Percentiles rank a stretch among this genome's conserved stretches.
These are phyloP conservation scores for Propithecus perrieri DNA, from an alignment of 2,797 vertebrate species.

Conservation along the genomic window DNA sequence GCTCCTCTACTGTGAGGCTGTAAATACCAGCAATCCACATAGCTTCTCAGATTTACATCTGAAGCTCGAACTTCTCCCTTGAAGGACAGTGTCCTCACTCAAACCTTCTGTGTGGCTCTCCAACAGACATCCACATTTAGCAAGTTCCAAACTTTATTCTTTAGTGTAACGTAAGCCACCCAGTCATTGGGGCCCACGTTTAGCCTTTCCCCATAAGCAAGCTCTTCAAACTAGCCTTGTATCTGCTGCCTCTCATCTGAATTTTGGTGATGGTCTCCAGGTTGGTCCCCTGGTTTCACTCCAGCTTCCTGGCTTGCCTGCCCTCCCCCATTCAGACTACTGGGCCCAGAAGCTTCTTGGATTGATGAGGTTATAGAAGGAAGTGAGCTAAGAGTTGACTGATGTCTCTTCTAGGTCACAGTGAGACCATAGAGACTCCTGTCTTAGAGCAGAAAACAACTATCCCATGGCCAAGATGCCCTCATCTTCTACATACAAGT, in stretches of 20 bases:
- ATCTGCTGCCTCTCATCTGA: fast-evolving
- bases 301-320: not conserved
- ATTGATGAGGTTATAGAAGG: not conserved
- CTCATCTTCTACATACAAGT: not conserved
- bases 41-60: not conserved
- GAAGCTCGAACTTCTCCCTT: not conserved
- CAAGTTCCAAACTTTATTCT: not conserved
- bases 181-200: not conserved
- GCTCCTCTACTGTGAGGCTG: not conserved
- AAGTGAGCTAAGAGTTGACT: not conserved
- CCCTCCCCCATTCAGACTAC: not conserved
- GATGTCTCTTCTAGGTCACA: not conserved
- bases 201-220: not conserved
- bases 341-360: not conserved
- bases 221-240: not conserved
- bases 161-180: not conserved
- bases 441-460: not conserved
- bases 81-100: not conserved
- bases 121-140: not conserved
- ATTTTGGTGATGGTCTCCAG: not conserved
- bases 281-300: not conserved
- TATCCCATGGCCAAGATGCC: not conserved
- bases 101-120: not conserved
- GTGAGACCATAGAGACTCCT: not conserved
- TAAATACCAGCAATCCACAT: not conserved